phyloP scores from a whole-genome alignment of 2,113 vertebrate species.

The Nerophis lumbriciformis region DNA sequence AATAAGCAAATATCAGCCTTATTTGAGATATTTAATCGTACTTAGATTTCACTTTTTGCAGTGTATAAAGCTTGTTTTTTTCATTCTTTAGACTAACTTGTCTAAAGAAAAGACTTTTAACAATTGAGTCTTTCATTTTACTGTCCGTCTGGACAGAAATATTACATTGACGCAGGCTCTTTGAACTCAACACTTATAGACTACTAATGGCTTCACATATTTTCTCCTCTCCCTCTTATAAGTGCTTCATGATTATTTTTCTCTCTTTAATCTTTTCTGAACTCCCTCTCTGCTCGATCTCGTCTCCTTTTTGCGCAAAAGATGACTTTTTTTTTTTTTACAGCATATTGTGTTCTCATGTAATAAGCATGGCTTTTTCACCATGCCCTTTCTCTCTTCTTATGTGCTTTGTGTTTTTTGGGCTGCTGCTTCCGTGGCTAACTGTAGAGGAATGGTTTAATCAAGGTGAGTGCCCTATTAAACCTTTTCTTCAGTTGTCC shows the following conservation, averaged over 20 bases:
- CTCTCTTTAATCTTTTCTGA: neutral
- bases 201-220: neutral
- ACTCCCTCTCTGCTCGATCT: neutral
- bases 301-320: slow-evolving; percentile 19
- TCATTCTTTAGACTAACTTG: slow-evolving; percentile 1
- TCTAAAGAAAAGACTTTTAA: neutral
- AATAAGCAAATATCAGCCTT: too few relatives aligned
- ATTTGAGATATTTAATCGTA: too few relatives aligned
- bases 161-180: neutral
- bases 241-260: neutral
- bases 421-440: slow-evolving; percentile 85
- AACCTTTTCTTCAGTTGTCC: slow-evolving; percentile 20
- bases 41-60: too few relatives aligned
- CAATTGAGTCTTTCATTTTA: neutral
- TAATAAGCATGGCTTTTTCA: slow-evolving; percentile 51
- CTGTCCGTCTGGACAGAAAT: neutral
- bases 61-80: too few relatives aligned
- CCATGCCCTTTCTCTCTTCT: slow-evolving; percentile 73
- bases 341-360: slow-evolving; percentile 16
- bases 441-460: slow-evolving; percentile 98
- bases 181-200: too few relatives aligned
- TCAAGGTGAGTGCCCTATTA: slow-evolving; percentile 85
- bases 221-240: neutral
- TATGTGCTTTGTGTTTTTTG: slow-evolving; percentile 73
- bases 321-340: slow-evolving; percentile 28